Evolutionary conservation across 2,113 vertebrate species (phyloP).

Genomic region (Sarotherodon lohbergeri): DNA sequence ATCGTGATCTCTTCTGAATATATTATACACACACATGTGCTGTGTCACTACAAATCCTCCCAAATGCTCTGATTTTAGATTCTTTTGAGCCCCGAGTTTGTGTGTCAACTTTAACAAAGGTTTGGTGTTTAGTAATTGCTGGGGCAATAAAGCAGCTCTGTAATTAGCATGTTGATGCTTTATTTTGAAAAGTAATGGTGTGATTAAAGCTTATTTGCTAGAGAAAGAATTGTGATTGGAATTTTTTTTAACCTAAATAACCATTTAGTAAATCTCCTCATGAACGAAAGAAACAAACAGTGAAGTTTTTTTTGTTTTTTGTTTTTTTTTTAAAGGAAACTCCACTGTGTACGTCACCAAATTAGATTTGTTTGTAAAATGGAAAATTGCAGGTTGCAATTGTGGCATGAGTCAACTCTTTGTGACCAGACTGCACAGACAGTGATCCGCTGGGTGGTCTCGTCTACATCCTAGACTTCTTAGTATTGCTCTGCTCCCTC

Average conservation of each 20-base stretch:
- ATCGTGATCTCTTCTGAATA: neutral
- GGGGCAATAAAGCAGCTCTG: slow-evolving; percentile 2
- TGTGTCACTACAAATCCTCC: neutral
- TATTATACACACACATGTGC: neutral
- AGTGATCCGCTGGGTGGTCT: slow-evolving; percentile 58
- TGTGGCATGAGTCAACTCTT: slow-evolving; percentile 35
- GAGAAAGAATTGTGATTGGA: neutral
- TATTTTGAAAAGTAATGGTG: neutral
- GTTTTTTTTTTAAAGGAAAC: neutral
- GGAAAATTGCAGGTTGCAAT: slow-evolving; percentile 47
- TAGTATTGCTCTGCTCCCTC: neutral
- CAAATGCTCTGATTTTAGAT: neutral
- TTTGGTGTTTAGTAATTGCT: neutral
- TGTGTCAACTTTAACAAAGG: neutral
- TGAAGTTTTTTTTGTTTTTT: neutral
- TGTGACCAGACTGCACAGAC: slow-evolving; percentile 3
- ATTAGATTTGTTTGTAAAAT: slow-evolving; percentile 37
- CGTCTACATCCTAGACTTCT: neutral
- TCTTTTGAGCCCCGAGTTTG: neutral
- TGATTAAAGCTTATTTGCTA: neutral
- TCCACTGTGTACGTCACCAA: neutral
- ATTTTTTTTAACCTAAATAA: neutral
- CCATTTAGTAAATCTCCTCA: neutral
- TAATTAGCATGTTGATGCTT: slow-evolving; percentile 1
- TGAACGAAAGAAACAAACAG: neutral